A percentile compares a stretch with the other conserved stretches of the same genome.
Conservation (phyloP, 2,113 vertebrate genomes). For the Sapayoa aenigma region DNA sequence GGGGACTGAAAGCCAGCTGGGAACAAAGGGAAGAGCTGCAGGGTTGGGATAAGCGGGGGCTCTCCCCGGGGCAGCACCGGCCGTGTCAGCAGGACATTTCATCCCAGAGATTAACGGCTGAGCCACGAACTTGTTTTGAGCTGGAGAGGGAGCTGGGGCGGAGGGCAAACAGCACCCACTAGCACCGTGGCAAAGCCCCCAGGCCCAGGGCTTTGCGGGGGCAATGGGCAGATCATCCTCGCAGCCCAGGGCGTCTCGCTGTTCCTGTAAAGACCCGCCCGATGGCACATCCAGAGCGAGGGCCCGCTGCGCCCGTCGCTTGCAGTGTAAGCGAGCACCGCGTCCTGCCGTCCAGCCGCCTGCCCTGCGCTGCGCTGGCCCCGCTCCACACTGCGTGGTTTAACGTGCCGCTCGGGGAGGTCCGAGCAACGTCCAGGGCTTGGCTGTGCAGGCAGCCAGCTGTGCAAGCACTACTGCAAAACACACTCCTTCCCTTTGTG, state of each 20-base stretch:
- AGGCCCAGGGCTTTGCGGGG: background rate
- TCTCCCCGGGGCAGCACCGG: background rate
- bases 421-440: background rate
- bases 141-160: background rate
- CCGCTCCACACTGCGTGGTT: accelerated
- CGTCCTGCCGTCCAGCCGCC: too few species aligned
- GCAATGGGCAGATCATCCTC: background rate
- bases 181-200: background rate
- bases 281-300: background rate
- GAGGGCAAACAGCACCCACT: background rate
- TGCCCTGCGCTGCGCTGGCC: background rate
- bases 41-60: background rate
- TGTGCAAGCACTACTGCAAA: background rate
- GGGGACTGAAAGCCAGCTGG: background rate
- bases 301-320: accelerated
- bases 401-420: background rate
- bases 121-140: background rate
- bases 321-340: too few species aligned
- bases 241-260: background rate
- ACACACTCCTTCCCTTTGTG: background rate
- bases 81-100: conserved; percentile 45
- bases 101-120: conserved; percentile 39
- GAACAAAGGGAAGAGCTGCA: conserved; percentile 22
- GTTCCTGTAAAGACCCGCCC: too few species aligned
- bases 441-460: background rate